Percentiles rank a stretch among this genome's conserved stretches.
Conservation (phyloP, 2,797 vertebrate species). For the Oryzias sinensis region DNA sequence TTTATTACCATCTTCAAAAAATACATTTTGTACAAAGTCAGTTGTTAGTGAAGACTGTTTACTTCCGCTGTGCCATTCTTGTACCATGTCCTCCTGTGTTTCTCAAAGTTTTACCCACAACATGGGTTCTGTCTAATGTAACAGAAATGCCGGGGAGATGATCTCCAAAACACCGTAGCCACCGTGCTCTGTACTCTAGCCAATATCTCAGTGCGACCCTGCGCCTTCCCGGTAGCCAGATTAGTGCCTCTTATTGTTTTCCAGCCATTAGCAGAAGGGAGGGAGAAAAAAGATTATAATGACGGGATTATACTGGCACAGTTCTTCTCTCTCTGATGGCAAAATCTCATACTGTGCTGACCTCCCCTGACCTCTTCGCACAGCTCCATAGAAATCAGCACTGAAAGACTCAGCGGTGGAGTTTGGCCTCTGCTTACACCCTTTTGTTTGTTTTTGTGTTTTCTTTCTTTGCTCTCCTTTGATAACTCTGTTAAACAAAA, state of each 20-base stretch:
- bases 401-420: conserved; percentile 44
- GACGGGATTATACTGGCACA: conserved; percentile 67
- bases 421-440: conserved; percentile 28
- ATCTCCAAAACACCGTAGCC: conserved; percentile 65
- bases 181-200: conserved; percentile 38
- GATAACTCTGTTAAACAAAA: conserved; percentile 34
- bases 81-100: conserved; percentile 4
- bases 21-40: conserved; percentile 29
- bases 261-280: conserved; percentile 63
- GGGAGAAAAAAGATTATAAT: conserved; percentile 63
- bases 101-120: conserved; percentile 11
- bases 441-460: conserved; percentile 37
- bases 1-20: conserved; percentile 38
- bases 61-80: not conserved
- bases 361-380: conserved; percentile 65
- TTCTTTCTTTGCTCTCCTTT: conserved; percentile 47
- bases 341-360: conserved; percentile 69
- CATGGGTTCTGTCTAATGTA: conserved; percentile 56
- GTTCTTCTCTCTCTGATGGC: conserved; percentile 65
- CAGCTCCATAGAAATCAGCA: conserved; percentile 60
- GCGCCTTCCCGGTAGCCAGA: conserved; percentile 52
- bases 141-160: conserved; percentile 69
- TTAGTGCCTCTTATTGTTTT: conserved; percentile 71
- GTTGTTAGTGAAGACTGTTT: not conserved
- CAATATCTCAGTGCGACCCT: conserved; percentile 48